Evolutionary conservation across 2,113 vertebrate species (phyloP), one percentile per base, ranked within the genome.

Genomic region (Globicephala melas): DNA sequence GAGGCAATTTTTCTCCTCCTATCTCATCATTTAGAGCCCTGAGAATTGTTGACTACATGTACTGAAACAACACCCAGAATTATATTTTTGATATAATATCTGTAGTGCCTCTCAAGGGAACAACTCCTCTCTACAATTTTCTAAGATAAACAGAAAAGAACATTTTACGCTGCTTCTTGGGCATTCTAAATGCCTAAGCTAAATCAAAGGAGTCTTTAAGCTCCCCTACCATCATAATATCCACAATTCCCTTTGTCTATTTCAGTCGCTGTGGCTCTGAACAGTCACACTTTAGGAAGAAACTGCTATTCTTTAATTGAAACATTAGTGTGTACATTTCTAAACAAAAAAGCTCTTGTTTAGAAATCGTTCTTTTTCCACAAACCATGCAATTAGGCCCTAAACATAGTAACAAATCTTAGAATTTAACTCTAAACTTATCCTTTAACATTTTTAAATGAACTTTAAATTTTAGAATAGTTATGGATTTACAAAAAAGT

Each of bases 231-330:
- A 84, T 81, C 77, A 25, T 82, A 93, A 86, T 70, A 84, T 28
- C 1, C 60, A 85, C 53, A 94, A 38, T 50, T 44, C 23, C 21
- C 15, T 90, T 83, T 89, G 67, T 89, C 86, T 70, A 90, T 93
- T 95, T 89, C 58, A 62, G 53, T 77, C 44, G 93, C 77, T 73
- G 50, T 95, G 36, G 21, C 47, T 85, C 62, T 79, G 77, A 96
- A 89, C 31, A 86, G 67, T 92, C 62, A 95, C n/a, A 89, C 62
- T 91, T 96, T 82, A 15, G 65, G 36, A 86, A 96, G 73, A 93
- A 96, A 65, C 33, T 89, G n/a, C 47, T 50, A 58, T 93, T 97
- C 36, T 94, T 95, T 94, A 92, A 93, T 74, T 47, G 89, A 86
- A 91, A 86, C 41, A 73, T 89, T n/a, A 85, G 9, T 60, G 25